These are phyloP conservation scores for Heterotilapia buettikoferi DNA, from an alignment of 2,113 vertebrate species.

Conservation along the genomic window DNA sequence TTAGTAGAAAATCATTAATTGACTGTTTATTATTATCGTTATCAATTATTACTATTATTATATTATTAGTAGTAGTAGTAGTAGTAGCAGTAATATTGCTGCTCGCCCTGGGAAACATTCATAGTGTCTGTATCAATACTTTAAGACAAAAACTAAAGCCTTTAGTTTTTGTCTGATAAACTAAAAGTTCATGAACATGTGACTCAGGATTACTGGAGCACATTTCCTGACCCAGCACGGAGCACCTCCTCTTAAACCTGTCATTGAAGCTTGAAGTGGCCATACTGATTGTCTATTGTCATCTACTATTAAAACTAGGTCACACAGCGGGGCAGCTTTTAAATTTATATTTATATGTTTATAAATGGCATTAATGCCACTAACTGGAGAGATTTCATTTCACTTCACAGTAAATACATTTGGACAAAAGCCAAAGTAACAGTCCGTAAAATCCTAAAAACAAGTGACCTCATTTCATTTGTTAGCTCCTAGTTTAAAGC, in stretches of 20 bases:
- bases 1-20: neutral
- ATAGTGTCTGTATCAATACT: fast-evolving
- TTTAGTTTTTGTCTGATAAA: neutral
- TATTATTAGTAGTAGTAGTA: fast-evolving
- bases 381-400: fast-evolving
- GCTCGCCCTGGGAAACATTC: fast-evolving
- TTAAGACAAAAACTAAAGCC: fast-evolving
- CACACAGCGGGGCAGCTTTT: neutral
- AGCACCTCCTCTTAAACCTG: neutral
- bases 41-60: fast-evolving
- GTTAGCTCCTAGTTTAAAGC: fast-evolving
- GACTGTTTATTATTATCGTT: neutral
- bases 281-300: neutral
- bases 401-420: neutral
- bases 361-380: neutral
- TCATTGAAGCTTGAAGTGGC: neutral
- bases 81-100: neutral
- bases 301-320: neutral
- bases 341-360: fast-evolving
- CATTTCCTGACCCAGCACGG: neutral
- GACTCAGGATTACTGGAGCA: neutral
- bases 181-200: fast-evolving
- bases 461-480: neutral
- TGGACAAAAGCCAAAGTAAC: neutral
- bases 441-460: neutral